Percentiles rank a stretch among this genome's conserved stretches.
phyloP scores from a whole-genome alignment of 2,113 vertebrate genomes.

The Dicentrarchus labrax region DNA sequence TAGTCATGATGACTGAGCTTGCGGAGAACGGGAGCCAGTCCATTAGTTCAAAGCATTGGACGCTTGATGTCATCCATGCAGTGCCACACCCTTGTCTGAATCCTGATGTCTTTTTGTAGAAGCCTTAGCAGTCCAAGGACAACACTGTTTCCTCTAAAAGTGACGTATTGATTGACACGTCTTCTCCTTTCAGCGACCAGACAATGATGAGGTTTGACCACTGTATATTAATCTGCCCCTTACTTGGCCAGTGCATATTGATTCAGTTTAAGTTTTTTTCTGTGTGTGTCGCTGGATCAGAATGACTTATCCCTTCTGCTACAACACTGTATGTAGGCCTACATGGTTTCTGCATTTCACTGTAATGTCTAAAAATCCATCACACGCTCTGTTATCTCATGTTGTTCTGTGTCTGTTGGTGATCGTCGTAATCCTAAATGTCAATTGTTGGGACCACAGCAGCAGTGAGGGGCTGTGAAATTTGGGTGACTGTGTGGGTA shows the following conservation, averaged over 20 bases:
- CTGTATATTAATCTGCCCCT: slow-evolving; percentile 35
- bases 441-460: slow-evolving; percentile 67
- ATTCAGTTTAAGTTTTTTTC: not conserved
- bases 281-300: not conserved
- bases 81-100: slow-evolving; percentile 17
- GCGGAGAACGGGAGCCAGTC: slow-evolving; percentile 19
- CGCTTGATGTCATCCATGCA: slow-evolving; percentile 23
- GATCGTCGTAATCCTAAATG: slow-evolving; percentile 47
- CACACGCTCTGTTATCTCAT: slow-evolving; percentile 21
- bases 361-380: slow-evolving; percentile 26
- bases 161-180: slow-evolving; percentile 1
- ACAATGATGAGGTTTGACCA: slow-evolving; percentile 33
- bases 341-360: slow-evolving; percentile 33
- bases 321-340: slow-evolving; percentile 14
- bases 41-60: slow-evolving; percentile 10
- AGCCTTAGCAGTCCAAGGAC: slow-evolving; percentile 36
- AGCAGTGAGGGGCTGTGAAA: slow-evolving; percentile 67
- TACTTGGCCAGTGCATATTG: slow-evolving; percentile 40
- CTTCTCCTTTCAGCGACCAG: slow-evolving; percentile 22
- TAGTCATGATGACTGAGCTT: slow-evolving; percentile 21
- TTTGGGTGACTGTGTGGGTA: slow-evolving; percentile 43
- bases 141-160: slow-evolving; percentile 11
- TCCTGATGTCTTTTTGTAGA: slow-evolving; percentile 26
- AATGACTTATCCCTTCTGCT: slow-evolving; percentile 6
- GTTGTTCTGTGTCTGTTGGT: slow-evolving; percentile 41